Conservation (phyloP, 64 coral and sea anemone genomes). For the Anthopleura sola region DNA sequence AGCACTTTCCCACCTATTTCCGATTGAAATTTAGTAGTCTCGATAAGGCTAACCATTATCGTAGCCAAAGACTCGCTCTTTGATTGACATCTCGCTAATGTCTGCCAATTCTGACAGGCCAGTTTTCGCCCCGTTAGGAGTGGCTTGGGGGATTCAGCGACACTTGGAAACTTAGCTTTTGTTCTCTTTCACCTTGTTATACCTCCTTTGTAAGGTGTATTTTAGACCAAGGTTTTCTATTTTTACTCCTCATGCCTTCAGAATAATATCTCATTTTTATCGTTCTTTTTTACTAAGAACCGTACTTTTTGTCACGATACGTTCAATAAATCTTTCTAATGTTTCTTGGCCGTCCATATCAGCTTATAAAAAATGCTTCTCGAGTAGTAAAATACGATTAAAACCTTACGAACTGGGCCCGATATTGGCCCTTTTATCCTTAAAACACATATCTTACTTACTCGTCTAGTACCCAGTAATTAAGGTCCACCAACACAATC, state of each 20-base stretch:
- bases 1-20: constrained; percentile 22
- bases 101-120: constrained; percentile 1
- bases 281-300: not conserved
- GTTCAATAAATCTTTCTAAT: constrained; percentile 17
- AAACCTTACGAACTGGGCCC: not conserved
- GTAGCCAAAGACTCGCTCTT: not conserved
- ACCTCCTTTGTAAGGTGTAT: not conserved
- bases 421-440: constrained; percentile 18
- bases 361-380: constrained; percentile 13
- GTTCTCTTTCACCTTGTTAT: not conserved
- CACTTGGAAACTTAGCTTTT: not conserved
- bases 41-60: constrained; percentile 12
- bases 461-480: not conserved
- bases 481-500: not conserved
- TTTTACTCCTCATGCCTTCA: not conserved
- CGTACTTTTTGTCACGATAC: not conserved
- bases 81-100: constrained; percentile 12
- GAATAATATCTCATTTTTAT: not conserved
- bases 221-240: not conserved
- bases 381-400: constrained; percentile 10
- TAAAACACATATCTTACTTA: constrained; percentile 5
- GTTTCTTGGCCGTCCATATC: not conserved
- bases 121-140: not conserved
- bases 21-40: constrained; percentile 25
- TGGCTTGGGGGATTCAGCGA: too few relatives aligned